Evolutionary conservation across 2,888 invertebrate species (phyloP), one percentile per base, ranked within the genome.

Genomic region (Microctonus brassicae): DNA sequence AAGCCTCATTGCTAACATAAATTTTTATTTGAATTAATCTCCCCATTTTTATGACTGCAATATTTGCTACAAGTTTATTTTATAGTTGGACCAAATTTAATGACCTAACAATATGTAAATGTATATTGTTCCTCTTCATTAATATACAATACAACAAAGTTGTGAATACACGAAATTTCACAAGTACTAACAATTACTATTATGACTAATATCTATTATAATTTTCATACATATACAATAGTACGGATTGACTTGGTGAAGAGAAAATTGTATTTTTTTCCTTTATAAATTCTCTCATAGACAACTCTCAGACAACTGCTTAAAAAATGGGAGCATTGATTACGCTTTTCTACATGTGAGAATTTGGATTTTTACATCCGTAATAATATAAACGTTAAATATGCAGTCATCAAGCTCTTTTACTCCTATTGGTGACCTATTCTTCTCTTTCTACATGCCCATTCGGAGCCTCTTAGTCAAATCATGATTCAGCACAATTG

Each of bases 241-340:
- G 80, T 83, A 82, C 80, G 79, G 78, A 77, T 78, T 80, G 80
- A 80, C 83, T 82, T 73, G 80, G 79, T 76, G 77, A 75, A 76
- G 72, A 75, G 70, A 73, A 76, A 74, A 66, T 75, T 65, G 58
- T 65, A 60, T 77, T 74, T 69, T 72, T 72, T n/a, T 47, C 7
- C 17, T 7, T n/a, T 47, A 47, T 7, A 17, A 20, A 47, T 17
- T 17, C 47, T 17, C 7, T 47, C 64, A 66, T 75, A 77, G 72
- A 77, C 75, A 66, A 74, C 65, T 71, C 71, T 73, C 74, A 78
- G 77, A 77, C 66, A 75, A 77, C 79, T 71, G 69, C 68, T 72
- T 77, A 77, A 75, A 75, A 79, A 79, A 80, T 77, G 75, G 39
- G 77, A 79, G 77, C 78, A 78, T 79, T 76, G 76, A 80, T 76